These are phyloP conservation scores for Zaprionus lachaisei DNA, from an alignment of 1,140 invertebrate genomes.

Conservation along the genomic window DNA sequence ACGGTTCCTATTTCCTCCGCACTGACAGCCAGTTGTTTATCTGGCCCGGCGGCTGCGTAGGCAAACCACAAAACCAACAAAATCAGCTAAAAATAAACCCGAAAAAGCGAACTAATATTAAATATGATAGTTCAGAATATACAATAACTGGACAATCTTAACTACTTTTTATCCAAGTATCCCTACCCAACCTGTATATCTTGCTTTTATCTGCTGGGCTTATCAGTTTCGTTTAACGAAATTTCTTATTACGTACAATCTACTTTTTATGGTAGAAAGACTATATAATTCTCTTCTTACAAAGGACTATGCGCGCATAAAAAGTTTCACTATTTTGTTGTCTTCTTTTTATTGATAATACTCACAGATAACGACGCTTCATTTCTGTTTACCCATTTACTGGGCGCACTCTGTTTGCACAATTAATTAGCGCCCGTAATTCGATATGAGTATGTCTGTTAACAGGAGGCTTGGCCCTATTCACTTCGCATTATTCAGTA, in stretches of 20 bases:
- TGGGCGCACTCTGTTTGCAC: conserved; percentile 27
- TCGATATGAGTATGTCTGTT: conserved; percentile 14
- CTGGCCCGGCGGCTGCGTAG: conserved; percentile 51
- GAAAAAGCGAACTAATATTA: background rate
- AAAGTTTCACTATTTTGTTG: background rate
- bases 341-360: background rate
- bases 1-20: background rate
- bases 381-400: background rate
- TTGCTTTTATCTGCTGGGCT: background rate
- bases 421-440: conserved; percentile 40
- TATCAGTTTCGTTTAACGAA: background rate
- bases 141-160: background rate
- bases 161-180: background rate
- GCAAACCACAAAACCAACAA: conserved; percentile 33
- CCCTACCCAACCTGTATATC: background rate
- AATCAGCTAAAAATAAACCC: conserved; percentile 23
- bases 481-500: background rate
- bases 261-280: background rate
- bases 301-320: background rate
- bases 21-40: conserved; percentile 15
- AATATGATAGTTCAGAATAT: background rate
- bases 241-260: too few species aligned
- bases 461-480: conserved; percentile 31
- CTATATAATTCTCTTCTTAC: background rate
- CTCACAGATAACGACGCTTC: background rate